Evolutionary conservation across 1,140 invertebrate species (phyloP).

Genomic region (Halesus radiatus): DNA sequence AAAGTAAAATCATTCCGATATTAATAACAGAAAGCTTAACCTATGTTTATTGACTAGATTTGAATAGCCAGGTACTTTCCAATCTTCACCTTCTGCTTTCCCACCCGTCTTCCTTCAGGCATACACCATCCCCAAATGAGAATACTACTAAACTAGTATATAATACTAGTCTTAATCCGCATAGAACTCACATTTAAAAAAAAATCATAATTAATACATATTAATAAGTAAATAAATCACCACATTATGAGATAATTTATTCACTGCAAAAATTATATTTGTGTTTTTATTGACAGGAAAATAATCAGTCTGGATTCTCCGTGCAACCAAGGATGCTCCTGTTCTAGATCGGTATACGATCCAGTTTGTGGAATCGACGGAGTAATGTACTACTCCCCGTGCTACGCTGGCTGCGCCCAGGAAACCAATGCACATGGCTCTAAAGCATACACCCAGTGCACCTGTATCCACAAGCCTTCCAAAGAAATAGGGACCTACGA

Average conservation of each 20-base stretch:
- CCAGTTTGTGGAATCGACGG: conserved; percentile 86
- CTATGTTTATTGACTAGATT: too few species aligned
- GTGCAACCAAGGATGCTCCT: conserved; percentile 78
- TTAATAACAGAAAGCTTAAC: too few species aligned
- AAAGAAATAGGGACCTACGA: conserved; percentile 1
- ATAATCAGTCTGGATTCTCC: conserved; percentile 62
- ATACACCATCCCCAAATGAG: too few species aligned
- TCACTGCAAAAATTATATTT: neutral
- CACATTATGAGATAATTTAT: neutral
- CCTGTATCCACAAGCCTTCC: conserved; percentile 63
- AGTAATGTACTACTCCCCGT: conserved; percentile 87
- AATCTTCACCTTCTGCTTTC: too few species aligned
- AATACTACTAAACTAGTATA: too few species aligned
- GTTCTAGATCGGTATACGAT: conserved; percentile 70
- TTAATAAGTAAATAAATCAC: neutral
- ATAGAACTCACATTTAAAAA: too few species aligned
- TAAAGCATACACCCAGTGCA: conserved; percentile 72
- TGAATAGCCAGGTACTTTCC: too few species aligned
- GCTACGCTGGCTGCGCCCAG: conserved; percentile 82
- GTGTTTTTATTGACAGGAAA: conserved; percentile 55
- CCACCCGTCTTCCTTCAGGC: too few species aligned
- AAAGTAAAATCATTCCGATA: too few species aligned
- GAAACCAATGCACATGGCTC: conserved; percentile 62
- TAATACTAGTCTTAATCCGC: too few species aligned
- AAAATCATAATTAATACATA: too few species aligned